These are phyloP conservation scores for Parnassius orleans DNA, from an alignment of 2,888 invertebrate species.

Conservation along the genomic window DNA sequence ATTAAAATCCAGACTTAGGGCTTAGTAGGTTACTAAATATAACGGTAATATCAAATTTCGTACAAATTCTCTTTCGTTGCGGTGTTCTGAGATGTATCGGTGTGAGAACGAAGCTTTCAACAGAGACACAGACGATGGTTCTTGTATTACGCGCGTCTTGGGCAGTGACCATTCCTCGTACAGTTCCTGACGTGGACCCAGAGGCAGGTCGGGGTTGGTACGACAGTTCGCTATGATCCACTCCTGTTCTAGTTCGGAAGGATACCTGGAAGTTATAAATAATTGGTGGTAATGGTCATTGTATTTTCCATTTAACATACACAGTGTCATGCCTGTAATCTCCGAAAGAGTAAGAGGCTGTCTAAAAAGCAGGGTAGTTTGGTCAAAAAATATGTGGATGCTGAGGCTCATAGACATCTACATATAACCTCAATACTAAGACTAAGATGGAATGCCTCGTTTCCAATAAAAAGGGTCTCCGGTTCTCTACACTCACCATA, in stretches of 20 bases:
- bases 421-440: too few relatives aligned
- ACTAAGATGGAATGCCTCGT: too few relatives aligned
- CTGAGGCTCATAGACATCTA: too few relatives aligned
- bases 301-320: too few relatives aligned
- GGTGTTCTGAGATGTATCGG: conserved; percentile 5
- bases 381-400: too few relatives aligned
- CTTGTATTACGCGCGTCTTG: conserved; percentile 14
- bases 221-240: conserved; percentile 86
- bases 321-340: too few relatives aligned
- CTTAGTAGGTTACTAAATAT: too few relatives aligned
- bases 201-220: conserved; percentile 75
- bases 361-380: too few relatives aligned
- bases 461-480: too few relatives aligned
- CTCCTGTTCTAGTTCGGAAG: conserved; percentile 74
- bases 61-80: conserved; percentile 8
- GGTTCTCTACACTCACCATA: too few relatives aligned
- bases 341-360: too few relatives aligned
- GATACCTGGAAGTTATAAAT: conserved; percentile 53
- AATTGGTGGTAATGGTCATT: neutral
- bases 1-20: too few relatives aligned
- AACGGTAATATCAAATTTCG: neutral
- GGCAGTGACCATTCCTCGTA: conserved; percentile 75
- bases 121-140: conserved; percentile 16
- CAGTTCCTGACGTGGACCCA: conserved; percentile 76
- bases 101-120: conserved; percentile 13